Conservation (phyloP, 2,888 invertebrate genomes). For the Drosophila mayaguana region DNA sequence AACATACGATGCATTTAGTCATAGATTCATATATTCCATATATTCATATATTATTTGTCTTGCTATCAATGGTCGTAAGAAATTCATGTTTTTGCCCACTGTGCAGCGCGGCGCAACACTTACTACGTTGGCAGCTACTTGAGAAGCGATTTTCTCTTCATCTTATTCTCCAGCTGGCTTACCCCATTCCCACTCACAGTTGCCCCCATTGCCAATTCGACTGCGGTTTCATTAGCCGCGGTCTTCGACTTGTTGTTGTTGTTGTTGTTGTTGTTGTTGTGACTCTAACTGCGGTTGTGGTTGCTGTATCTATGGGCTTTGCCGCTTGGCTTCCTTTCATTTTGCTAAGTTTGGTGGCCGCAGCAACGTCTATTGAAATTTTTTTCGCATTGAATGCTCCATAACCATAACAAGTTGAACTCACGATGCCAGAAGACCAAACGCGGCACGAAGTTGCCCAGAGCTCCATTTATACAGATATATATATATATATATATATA, state of each 20-base stretch:
- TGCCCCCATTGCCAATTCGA: conserved; percentile 54
- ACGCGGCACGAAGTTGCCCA: conserved; percentile 23
- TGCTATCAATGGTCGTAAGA: background rate
- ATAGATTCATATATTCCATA: too few relatives aligned
- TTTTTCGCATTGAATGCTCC: conserved; percentile 58
- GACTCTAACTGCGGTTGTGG: conserved; percentile 55
- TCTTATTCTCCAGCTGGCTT: conserved; percentile 50
- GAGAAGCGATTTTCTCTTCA: conserved; percentile 73
- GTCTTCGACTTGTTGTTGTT: conserved; percentile 56
- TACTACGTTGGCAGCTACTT: conserved; percentile 61
- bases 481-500: background rate
- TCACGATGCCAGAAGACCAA: conserved; percentile 15
- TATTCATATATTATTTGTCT: too few relatives aligned
- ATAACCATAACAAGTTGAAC: conserved; percentile 60
- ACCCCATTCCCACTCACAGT: conserved; percentile 26
- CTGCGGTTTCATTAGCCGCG: conserved; percentile 78
- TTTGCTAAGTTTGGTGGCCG: conserved; percentile 76
- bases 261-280: conserved; percentile 19
- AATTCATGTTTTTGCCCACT: conserved; percentile 19
- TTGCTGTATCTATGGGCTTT: conserved; percentile 41
- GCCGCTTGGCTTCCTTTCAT: conserved; percentile 69
- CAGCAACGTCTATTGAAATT: conserved; percentile 73
- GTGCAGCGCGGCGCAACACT: conserved; percentile 29
- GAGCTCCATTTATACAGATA: background rate
- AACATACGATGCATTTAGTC: too few relatives aligned